Evolutionary conservation across 2,888 invertebrate species (phyloP), one percentile per base, ranked within the genome.

Genomic region (Adineta ricciae): DNA sequence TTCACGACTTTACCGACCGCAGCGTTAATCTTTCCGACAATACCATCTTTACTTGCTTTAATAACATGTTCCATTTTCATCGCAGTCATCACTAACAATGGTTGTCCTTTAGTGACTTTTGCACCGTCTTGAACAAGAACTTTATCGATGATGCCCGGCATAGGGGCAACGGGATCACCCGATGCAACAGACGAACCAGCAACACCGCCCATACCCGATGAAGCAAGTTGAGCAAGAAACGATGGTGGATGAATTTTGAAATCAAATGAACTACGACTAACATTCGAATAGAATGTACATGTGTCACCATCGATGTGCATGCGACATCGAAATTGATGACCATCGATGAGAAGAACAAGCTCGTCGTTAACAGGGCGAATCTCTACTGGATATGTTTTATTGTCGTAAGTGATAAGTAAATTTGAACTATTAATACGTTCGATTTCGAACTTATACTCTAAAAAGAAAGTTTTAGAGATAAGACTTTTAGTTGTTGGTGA

Each of bases 141-240:
- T 90, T 95, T 95, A 89, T 98, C 97, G 73, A 99, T 92, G 27
- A 97, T 93, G 2, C 99, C 99, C 0, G 98, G 98, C 93, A 99
- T 99, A 19, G 98, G 98, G 11, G 97, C 94, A 1, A 93, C 90
- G 1, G 94, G 93, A 85, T 92, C 92, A 9, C 93, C 93, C 72
- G 87, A 88, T n/a, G 92, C 92, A 86, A 92, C 86, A 90, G 88
- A 0, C 91, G 91, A 88, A 90, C 91, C 2, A 93, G 93, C 52
- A 93, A 88, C 84, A 14, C 91, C 89, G 87, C 92, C 92, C 0
- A 41, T 9, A 32, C 83, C 78, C 2, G n/a, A 41, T 41, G 24
- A 0, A 41, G 38, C 41, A 41, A 78, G 41, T 41, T 38, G 9
- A 38, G 78, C 78, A 41, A 78, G 41, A 78, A 78, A 78, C n/a